Conservation (phyloP, 2,888 invertebrate genomes). For the Agriopis marginaria region DNA sequence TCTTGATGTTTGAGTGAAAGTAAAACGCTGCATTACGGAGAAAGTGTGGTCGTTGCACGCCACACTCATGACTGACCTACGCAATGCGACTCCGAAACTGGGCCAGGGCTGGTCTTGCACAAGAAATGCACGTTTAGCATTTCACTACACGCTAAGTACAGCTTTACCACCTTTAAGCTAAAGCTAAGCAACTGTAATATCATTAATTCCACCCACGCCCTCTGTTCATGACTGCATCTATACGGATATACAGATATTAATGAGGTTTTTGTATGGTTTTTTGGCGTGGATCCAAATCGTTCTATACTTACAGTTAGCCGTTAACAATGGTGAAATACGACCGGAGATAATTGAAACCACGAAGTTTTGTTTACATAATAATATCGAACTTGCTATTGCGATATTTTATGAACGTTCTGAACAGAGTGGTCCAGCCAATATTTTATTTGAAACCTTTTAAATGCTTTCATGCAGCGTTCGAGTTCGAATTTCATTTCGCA, state of each 20-base stretch:
- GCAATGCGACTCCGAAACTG: conserved; percentile 72
- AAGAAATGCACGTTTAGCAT: conserved; percentile 62
- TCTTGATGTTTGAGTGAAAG: conserved; percentile 67
- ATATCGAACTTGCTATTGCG: conserved; percentile 26
- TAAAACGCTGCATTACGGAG: conserved; percentile 68
- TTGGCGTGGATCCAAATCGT: conserved; percentile 55
- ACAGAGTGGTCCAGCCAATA: conserved; percentile 14
- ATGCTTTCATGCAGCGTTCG: conserved; percentile 26
- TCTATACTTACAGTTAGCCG: conserved; percentile 47
- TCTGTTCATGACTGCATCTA: conserved; percentile 49
- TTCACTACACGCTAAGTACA: conserved; percentile 51
- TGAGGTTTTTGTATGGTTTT: conserved; percentile 50
- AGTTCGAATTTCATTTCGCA: conserved; percentile 45
- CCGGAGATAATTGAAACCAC: conserved; percentile 44
- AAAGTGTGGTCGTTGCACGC: conserved; percentile 68
- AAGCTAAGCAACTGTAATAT: conserved; percentile 50
- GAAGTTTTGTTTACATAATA: conserved; percentile 42
- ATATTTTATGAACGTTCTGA: conserved; percentile 17
- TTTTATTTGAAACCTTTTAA: conserved; percentile 28
- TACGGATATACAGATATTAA: conserved; percentile 53
- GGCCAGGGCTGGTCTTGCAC: conserved; percentile 70
- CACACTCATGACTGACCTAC: conserved; percentile 74
- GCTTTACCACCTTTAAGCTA: conserved; percentile 45
- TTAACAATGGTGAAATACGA: conserved; percentile 46
- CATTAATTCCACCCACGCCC: conserved; percentile 52